Evolutionary conservation across 2,888 invertebrate genomes (phyloP).

Genomic region (Hartigia nigra): DNA sequence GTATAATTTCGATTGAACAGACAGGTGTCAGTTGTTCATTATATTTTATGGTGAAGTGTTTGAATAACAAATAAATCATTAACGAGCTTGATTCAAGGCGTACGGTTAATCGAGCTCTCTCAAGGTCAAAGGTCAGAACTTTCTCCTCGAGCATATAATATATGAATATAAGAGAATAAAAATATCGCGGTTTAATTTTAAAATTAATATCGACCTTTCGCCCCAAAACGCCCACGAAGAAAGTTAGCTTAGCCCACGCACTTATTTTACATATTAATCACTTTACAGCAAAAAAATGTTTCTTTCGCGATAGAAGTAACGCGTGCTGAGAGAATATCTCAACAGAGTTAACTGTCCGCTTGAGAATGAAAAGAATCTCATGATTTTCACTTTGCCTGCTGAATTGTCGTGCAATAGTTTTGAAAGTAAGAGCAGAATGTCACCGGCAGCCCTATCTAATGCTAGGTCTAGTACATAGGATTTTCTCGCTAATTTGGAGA

Average conservation of each 20-base stretch:
- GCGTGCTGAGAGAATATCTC: not conserved
- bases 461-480: not conserved
- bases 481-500: conserved; percentile 12
- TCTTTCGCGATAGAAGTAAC: not conserved
- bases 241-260: not conserved
- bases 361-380: not conserved
- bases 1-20: not conserved
- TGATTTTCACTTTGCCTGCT: not conserved
- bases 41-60: not conserved
- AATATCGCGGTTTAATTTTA: not conserved
- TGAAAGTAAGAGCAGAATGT: conserved; percentile 12
- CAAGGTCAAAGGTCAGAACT: not conserved
- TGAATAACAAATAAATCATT: not conserved
- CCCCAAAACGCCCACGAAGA: not conserved
- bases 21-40: not conserved
- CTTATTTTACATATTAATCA: not conserved
- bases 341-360: not conserved
- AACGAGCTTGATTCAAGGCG: not conserved
- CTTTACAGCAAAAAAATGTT: not conserved
- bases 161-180: not conserved
- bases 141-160: not conserved
- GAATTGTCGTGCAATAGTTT: not conserved
- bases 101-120: not conserved
- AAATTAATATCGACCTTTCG: not conserved
- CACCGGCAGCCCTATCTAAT: conserved; percentile 9